Evolutionary conservation across 2,888 invertebrate species (phyloP).

Genomic region (Eristalis intricaria): DNA sequence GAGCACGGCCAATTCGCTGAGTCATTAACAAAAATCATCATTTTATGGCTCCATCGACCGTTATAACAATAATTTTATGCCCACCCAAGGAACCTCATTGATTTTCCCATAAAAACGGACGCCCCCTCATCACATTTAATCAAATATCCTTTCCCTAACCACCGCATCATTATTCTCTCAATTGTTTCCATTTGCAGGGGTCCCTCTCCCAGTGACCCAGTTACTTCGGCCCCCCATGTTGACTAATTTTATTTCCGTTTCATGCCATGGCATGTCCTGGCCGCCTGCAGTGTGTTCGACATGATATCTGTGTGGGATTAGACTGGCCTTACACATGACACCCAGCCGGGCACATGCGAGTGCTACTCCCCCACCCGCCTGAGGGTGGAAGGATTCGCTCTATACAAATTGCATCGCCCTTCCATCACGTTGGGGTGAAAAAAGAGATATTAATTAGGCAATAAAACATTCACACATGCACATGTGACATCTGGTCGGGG

Average conservation of each 20-base stretch:
- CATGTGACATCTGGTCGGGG: background rate
- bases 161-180: slow-evolving; percentile 39
- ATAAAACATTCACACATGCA: slow-evolving; percentile 33
- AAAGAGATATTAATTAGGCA: slow-evolving; percentile 22
- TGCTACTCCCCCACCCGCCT: background rate
- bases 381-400: background rate
- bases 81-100: slow-evolving; percentile 45
- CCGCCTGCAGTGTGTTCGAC: slow-evolving; percentile 47
- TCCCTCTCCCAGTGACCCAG: slow-evolving; percentile 38
- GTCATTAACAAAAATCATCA: slow-evolving; percentile 35
- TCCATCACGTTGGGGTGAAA: background rate
- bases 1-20: background rate
- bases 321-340: slow-evolving; percentile 33
- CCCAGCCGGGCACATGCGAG: background rate
- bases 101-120: slow-evolving; percentile 44
- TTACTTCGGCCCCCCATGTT: slow-evolving; percentile 51
- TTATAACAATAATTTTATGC: slow-evolving; percentile 53
- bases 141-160: slow-evolving; percentile 36
- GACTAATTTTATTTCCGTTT: slow-evolving; percentile 63
- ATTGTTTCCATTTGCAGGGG: slow-evolving; percentile 55
- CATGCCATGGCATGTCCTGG: slow-evolving; percentile 2
- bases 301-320: slow-evolving; percentile 12
- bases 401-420: slow-evolving; percentile 30
- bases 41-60: slow-evolving; percentile 15
- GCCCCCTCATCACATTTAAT: slow-evolving; percentile 15